Evolutionary conservation across 2,888 invertebrate genomes (phyloP).

Genomic region (Coelopa pilipes): DNA sequence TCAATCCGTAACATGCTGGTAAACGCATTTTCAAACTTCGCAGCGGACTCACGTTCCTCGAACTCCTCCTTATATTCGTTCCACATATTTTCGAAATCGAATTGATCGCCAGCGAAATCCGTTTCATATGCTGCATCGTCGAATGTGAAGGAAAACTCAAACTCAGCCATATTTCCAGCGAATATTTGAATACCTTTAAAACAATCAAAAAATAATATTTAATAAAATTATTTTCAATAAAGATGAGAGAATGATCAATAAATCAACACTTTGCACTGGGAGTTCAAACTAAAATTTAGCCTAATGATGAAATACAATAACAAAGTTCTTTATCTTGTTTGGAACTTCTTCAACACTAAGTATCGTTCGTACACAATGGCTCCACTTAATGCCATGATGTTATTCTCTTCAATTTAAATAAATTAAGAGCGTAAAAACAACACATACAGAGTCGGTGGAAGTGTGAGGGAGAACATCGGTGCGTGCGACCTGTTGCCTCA

Average conservation of each 20-base stretch:
- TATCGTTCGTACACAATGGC: too few relatives aligned
- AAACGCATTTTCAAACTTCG: constrained; percentile 37
- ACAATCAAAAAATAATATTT: not conserved
- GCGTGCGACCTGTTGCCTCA: not conserved
- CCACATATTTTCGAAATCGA: constrained; percentile 52
- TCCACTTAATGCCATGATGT: too few relatives aligned
- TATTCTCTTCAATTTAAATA: too few relatives aligned
- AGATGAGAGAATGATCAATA: too few relatives aligned
- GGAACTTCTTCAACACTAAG: too few relatives aligned
- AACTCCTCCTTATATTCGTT: constrained; percentile 45
- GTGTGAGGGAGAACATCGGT: not conserved
- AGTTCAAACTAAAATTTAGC: too few relatives aligned
- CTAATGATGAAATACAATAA: too few relatives aligned
- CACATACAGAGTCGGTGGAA: too few relatives aligned
- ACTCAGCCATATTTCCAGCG: constrained; percentile 41
- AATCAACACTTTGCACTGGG: too few relatives aligned
- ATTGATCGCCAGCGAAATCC: constrained; percentile 43
- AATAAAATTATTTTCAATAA: not conserved
- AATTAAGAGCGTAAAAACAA: too few relatives aligned
- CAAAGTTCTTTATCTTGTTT: too few relatives aligned
- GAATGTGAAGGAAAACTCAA: constrained; percentile 45
- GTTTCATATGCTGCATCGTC: constrained; percentile 40
- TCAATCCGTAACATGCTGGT: constrained; percentile 9
- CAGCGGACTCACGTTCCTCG: constrained; percentile 38
- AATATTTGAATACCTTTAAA: too few relatives aligned